These are phyloP conservation scores for Cotesia glomerata DNA, from an alignment of 1,140 invertebrate genomes.

Conservation along the genomic window DNA sequence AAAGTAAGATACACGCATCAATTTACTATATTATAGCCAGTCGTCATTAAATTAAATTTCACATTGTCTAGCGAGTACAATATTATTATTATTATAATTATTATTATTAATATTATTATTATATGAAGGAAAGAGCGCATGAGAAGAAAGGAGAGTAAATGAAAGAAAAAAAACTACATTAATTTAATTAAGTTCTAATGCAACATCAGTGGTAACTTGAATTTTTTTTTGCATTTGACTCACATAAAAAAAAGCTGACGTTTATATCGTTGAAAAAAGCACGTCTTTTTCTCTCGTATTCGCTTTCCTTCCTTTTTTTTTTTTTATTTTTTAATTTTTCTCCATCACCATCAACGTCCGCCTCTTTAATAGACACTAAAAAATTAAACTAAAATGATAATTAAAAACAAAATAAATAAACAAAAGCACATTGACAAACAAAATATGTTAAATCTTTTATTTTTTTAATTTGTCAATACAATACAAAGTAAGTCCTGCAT, in stretches of 20 bases:
- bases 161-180: constrained; percentile 35
- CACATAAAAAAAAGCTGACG: constrained; percentile 28
- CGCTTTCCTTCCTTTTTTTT: constrained; percentile 18
- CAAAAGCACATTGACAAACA: neutral
- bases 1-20: constrained; percentile 45
- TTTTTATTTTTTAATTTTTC: constrained; percentile 32
- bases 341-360: neutral
- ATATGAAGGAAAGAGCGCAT: constrained; percentile 51
- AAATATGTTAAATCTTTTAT: neutral
- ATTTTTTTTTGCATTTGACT: constrained; percentile 35
- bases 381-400: constrained; percentile 2
- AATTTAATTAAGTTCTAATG: constrained; percentile 55
- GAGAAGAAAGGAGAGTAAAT: constrained; percentile 55
- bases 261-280: constrained; percentile 9
- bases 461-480: neutral
- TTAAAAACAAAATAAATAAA: constrained; percentile 10
- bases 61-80: constrained; percentile 56
- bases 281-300: constrained; percentile 30
- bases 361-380: neutral
- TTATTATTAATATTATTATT: constrained; percentile 38
- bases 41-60: constrained; percentile 60
- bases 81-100: neutral
- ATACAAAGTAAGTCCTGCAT: neutral
- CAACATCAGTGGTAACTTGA: constrained; percentile 49
- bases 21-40: constrained; percentile 47